phyloP scores from a whole-genome alignment of 1,140 invertebrate genomes.

The Hydropsyche tenuis region DNA sequence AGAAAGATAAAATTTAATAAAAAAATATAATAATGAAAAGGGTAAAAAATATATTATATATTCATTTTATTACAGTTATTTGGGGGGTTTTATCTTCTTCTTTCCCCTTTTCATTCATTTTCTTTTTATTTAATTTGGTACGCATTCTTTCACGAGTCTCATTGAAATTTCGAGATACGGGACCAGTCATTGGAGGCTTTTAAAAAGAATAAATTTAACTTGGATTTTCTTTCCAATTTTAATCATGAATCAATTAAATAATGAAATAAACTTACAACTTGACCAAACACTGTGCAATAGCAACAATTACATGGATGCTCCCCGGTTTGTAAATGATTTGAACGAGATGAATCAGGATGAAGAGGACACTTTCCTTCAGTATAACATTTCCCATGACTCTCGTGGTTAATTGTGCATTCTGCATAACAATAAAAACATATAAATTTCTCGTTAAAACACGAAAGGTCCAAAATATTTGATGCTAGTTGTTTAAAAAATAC shows the following conservation, averaged over 20 bases:
- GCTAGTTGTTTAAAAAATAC: too few relatives aligned
- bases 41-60: neutral
- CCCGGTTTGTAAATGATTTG: conserved; percentile 2
- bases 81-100: conserved; percentile 5
- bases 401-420: neutral
- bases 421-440: neutral
- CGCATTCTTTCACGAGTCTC: conserved; percentile 58
- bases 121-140: conserved; percentile 60
- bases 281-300: conserved; percentile 61
- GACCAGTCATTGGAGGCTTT: conserved; percentile 58
- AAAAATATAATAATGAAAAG: neutral
- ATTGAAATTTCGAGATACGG: conserved; percentile 60
- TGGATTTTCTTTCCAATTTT: neutral
- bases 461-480: too few relatives aligned
- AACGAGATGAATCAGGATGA: conserved; percentile 36
- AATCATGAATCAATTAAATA: neutral
- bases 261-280: conserved; percentile 54
- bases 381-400: conserved; percentile 10
- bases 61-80: conserved; percentile 48
- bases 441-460: too few relatives aligned
- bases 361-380: conserved; percentile 36
- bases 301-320: conserved; percentile 60
- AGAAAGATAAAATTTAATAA: neutral
- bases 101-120: conserved; percentile 46
- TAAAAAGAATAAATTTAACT: conserved; percentile 37